These are phyloP conservation scores for Pteronotus mesoamericanus DNA, from an alignment of 2,797 vertebrate species.

Conservation along the genomic window DNA sequence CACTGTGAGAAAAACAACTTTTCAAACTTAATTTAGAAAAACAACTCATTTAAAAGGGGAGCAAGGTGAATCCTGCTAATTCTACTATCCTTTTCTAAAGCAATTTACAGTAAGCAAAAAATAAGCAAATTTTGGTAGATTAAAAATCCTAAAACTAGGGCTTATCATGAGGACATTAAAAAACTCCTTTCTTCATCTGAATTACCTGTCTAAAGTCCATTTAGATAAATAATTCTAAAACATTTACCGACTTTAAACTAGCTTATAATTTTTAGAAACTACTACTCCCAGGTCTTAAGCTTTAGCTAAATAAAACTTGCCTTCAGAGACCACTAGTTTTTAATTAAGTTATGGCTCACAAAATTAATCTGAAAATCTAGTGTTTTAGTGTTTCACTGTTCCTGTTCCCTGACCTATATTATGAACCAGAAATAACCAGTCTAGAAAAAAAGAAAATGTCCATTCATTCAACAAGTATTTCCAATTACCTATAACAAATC, in stretches of 20 bases:
- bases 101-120: conserved; percentile 13
- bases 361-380: not conserved
- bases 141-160: conserved; percentile 21
- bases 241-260: conserved; percentile 13
- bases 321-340: not conserved
- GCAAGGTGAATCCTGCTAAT: not conserved
- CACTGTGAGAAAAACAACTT: not conserved
- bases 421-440: not conserved
- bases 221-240: conserved; percentile 40
- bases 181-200: conserved; percentile 13
- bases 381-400: conserved; percentile 6
- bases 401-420: not conserved
- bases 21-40: not conserved
- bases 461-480: not conserved
- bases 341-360: not conserved
- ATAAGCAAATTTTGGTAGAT: not conserved
- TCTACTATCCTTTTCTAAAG: not conserved
- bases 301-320: conserved; percentile 41
- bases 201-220: not conserved
- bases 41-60: not conserved
- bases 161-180: not conserved
- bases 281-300: not conserved
- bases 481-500: not conserved
- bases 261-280: conserved; percentile 22
- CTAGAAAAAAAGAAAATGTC: not conserved